phyloP scores from a whole-genome alignment of 1,140 invertebrate species.

The Megathymus violae region DNA sequence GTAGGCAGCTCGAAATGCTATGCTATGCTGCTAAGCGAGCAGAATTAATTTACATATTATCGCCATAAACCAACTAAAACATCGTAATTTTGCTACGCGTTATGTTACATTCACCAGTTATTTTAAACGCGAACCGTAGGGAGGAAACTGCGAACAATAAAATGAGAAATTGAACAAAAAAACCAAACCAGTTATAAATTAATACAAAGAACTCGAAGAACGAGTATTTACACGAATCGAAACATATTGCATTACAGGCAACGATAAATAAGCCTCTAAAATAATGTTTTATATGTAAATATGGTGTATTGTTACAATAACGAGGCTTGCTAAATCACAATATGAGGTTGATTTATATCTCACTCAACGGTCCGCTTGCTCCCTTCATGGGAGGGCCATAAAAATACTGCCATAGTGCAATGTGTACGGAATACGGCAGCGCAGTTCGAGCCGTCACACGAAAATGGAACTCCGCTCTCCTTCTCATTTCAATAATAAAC shows the following conservation, averaged over 20 bases:
- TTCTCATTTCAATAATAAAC: conserved; percentile 27
- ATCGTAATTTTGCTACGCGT: conserved; percentile 30
- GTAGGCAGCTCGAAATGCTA: background rate
- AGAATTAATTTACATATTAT: conserved; percentile 28
- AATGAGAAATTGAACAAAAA: conserved; percentile 47
- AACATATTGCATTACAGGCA: conserved; percentile 69
- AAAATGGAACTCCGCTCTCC: conserved; percentile 16
- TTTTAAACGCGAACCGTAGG: conserved; percentile 27
- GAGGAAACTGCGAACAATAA: conserved; percentile 48
- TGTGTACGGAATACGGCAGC: conserved; percentile 34
- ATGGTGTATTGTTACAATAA: conserved; percentile 77
- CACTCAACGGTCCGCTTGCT: conserved; percentile 73
- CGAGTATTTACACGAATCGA: conserved; percentile 54
- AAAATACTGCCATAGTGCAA: conserved; percentile 66
- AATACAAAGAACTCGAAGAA: conserved; percentile 56
- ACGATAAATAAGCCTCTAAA: conserved; percentile 74
- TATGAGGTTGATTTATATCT: conserved; percentile 83
- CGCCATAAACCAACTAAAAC: conserved; percentile 35
- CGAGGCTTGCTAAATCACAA: conserved; percentile 81
- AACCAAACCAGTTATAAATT: conserved; percentile 60
- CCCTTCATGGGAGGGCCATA: conserved; percentile 75
- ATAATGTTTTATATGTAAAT: conserved; percentile 82
- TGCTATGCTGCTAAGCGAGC: conserved; percentile 16
- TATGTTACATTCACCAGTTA: conserved; percentile 23
- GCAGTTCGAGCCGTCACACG: conserved; percentile 20